Percentiles rank a stretch among this genome's conserved stretches.
Evolutionary conservation across 2,888 invertebrate species (phyloP).

Genomic region (Galeruca laticollis): DNA sequence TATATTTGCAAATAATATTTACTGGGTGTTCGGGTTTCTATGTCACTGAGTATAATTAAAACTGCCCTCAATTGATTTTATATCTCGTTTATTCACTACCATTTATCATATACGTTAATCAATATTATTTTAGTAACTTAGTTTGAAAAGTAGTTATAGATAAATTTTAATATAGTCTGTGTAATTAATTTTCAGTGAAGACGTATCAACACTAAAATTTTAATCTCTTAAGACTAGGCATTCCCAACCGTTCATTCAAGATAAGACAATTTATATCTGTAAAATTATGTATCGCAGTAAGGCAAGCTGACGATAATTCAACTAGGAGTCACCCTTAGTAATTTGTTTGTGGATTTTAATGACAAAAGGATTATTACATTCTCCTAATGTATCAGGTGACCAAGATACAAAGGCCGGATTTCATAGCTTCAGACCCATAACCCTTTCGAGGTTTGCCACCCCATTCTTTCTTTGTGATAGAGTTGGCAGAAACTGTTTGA

Average conservation of each 20-base stretch:
- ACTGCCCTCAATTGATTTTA: too few species aligned
- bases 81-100: too few species aligned
- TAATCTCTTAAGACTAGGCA: constrained; percentile 11
- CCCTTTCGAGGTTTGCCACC: constrained; percentile 44
- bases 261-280: constrained; percentile 40
- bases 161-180: neutral
- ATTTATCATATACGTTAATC: too few species aligned
- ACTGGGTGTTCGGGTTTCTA: too few species aligned
- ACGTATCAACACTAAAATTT: constrained; percentile 3
- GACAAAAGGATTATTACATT: constrained; percentile 54
- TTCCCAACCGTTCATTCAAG: constrained; percentile 29
- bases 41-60: too few species aligned
- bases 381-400: constrained; percentile 54
- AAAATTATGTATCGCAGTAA: constrained; percentile 40
- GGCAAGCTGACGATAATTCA: constrained; percentile 42
- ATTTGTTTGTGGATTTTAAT: constrained; percentile 52
- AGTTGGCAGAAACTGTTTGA: constrained; percentile 12
- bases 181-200: constrained; percentile 2
- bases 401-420: constrained; percentile 52
- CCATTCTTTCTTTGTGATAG: constrained; percentile 30
- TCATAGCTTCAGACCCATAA: constrained; percentile 50
- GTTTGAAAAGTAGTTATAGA: too few species aligned
- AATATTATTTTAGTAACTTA: too few species aligned
- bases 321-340: constrained; percentile 48
- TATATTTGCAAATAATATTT: too few species aligned